Percentiles rank a stretch among this genome's conserved stretches.
phyloP scores from a whole-genome alignment of 2,888 invertebrate genomes.

The Protonemura montana region DNA sequence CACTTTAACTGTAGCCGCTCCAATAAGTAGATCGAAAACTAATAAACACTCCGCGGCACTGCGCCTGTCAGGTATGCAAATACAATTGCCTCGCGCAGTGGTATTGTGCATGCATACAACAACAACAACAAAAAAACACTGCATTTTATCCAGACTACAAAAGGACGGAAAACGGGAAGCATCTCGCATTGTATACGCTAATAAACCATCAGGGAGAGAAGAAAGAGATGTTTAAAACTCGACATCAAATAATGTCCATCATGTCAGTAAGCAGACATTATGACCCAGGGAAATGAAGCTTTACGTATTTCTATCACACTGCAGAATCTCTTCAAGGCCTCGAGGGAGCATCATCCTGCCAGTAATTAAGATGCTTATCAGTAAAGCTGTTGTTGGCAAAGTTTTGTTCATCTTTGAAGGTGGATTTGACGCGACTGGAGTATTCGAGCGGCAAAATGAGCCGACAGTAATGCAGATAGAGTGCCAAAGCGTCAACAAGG shows the following conservation, averaged over 20 bases:
- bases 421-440: neutral
- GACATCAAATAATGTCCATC: neutral
- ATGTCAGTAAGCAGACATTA: neutral
- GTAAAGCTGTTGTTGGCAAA: neutral
- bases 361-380: neutral
- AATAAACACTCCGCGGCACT: neutral
- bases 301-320: neutral
- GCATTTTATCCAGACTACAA: no score
- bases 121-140: no score
- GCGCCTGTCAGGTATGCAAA: constrained; percentile 7
- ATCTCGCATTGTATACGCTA: neutral
- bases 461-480: neutral
- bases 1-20: neutral
- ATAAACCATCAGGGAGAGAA: neutral
- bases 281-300: neutral
- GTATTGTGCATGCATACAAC: neutral
- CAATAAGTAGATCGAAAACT: neutral
- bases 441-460: neutral
- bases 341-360: neutral
- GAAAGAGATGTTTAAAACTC: neutral
- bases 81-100: neutral
- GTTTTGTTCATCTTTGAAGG: neutral
- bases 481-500: neutral
- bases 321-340: neutral
- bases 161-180: no score